Evolutionary conservation across 2,888 invertebrate species (phyloP).

Genomic region (Athalia rosae): DNA sequence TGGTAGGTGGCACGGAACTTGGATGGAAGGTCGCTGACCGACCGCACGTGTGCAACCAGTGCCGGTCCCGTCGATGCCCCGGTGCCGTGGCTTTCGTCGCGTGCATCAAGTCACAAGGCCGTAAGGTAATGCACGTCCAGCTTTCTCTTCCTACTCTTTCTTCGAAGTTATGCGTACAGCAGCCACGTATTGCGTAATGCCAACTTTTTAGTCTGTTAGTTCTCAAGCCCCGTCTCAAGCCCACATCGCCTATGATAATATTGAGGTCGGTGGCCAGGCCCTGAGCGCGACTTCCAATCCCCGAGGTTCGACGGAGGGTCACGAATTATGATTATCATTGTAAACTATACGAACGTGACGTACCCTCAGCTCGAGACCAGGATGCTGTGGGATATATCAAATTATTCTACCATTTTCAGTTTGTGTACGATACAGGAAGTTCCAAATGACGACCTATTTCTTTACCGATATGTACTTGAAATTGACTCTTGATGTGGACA

Average conservation of each 20-base stretch:
- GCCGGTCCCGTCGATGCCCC: too few species aligned
- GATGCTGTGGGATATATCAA: background rate
- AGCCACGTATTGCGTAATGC: constrained; percentile 28
- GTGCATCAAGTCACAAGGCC: constrained; percentile 50
- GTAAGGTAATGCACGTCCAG: constrained; percentile 47
- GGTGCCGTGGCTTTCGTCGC: constrained; percentile 49
- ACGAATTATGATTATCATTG: constrained; percentile 7
- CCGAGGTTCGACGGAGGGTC: constrained; percentile 15
- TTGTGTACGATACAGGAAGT: too few species aligned
- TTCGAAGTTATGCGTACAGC: constrained; percentile 38
- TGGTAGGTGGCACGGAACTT: constrained; percentile 26
- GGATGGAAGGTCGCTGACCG: constrained; percentile 51
- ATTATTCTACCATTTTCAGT: too few species aligned
- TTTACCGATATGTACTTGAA: too few species aligned
- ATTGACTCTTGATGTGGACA: too few species aligned
- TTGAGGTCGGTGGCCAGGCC: constrained; percentile 26
- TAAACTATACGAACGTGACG: constrained; percentile 21
- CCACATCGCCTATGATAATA: constrained; percentile 5
- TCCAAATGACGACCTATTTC: too few species aligned
- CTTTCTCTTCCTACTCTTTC: constrained; percentile 51
- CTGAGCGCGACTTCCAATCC: constrained; percentile 30
- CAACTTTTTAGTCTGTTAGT: constrained; percentile 1
- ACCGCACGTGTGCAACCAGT: constrained; percentile 51
- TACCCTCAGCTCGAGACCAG: constrained; percentile 13
- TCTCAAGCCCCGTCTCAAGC: background rate